phyloP scores from a whole-genome alignment of 2,888 invertebrate species.

The Elysia crispata region DNA sequence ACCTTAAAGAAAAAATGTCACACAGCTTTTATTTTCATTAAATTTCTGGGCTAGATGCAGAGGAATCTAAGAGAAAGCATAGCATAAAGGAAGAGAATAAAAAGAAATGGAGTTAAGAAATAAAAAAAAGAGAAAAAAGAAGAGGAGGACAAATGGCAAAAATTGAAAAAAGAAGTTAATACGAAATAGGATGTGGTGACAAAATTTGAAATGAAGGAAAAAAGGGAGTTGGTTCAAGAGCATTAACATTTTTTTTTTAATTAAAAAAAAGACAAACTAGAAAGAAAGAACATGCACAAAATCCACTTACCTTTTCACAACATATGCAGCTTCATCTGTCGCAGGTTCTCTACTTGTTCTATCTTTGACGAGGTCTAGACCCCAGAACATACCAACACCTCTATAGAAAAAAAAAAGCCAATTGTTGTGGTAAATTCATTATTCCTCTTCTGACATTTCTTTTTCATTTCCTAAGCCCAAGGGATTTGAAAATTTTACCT shows the following conservation, averaged over 20 bases:
- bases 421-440: no score
- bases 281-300: not conserved
- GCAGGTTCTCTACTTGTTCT: constrained; percentile 88
- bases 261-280: not conserved
- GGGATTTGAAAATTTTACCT: no score
- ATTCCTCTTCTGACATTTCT: no score
- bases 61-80: no score
- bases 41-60: no score
- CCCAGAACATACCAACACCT: constrained; percentile 95
- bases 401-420: constrained; percentile 77
- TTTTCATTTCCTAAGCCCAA: no score
- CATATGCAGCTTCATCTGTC: constrained; percentile 83
- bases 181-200: no score
- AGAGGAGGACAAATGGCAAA: not conserved
- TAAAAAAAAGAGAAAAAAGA: not conserved
- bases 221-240: no score
- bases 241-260: not conserved
- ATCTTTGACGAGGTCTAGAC: constrained; percentile 92
- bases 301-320: constrained; percentile 69
- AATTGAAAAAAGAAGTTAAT: not conserved
- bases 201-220: no score
- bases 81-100: no score
- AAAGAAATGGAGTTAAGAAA: not conserved
- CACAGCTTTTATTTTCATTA: no score
- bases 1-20: no score